These are phyloP conservation scores for Falco rusticolus DNA, from an alignment of 2,797 vertebrate genomes.

Conservation along the genomic window DNA sequence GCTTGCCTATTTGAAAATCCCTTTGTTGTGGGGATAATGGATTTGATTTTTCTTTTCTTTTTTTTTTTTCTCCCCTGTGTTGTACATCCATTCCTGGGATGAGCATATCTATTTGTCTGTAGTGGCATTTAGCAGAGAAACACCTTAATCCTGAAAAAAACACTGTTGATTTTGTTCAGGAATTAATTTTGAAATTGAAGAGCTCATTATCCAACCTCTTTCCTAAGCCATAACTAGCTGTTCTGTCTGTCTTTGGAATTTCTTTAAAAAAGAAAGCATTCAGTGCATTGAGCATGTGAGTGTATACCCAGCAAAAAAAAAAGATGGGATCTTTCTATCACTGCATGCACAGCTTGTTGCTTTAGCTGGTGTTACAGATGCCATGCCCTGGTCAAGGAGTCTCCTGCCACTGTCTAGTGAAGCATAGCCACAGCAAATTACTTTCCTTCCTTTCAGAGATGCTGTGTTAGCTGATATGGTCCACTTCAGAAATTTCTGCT, in stretches of 20 bases:
- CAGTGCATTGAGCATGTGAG: neutral
- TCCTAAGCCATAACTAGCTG: neutral
- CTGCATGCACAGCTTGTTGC: neutral
- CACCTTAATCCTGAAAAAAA: neutral
- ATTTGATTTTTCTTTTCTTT: neutral
- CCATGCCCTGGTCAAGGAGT: fast-evolving
- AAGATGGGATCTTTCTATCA: neutral
- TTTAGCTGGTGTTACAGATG: neutral
- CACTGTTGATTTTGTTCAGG: neutral
- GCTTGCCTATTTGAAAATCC: neutral
- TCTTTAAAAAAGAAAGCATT: neutral
- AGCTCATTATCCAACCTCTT: neutral
- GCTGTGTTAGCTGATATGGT: neutral
- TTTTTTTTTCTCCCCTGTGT: too few relatives aligned
- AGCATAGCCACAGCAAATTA: neutral
- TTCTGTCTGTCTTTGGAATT: neutral
- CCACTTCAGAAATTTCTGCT: neutral
- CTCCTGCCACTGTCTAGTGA: neutral
- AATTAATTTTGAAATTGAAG: neutral
- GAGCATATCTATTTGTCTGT: neutral
- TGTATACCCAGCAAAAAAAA: neutral
- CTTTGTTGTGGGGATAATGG: neutral
- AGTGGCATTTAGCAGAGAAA: neutral
- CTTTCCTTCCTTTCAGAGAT: neutral
- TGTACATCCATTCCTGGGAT: neutral